Evolutionary conservation across 2,888 invertebrate genomes (phyloP).

Genomic region (Meandrusa payeni): DNA sequence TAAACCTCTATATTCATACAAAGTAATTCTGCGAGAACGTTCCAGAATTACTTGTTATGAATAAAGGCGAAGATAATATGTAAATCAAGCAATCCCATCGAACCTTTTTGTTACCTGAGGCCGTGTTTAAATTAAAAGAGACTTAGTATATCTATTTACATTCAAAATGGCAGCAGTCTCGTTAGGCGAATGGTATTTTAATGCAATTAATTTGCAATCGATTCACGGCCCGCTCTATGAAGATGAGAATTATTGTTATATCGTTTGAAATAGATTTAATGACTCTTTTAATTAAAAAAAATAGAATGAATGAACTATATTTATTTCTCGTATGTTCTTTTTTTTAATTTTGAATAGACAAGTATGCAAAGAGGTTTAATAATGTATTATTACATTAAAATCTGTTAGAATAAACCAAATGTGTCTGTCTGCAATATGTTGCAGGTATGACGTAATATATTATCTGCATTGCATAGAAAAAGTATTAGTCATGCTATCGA

Average conservation of each 20-base stretch:
- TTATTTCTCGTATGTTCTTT: too few relatives aligned
- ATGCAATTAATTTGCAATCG: slow-evolving; percentile 21
- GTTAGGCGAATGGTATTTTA: slow-evolving; percentile 9
- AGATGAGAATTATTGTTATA: too few relatives aligned
- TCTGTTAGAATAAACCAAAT: too few relatives aligned
- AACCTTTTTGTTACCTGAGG: slow-evolving; percentile 20
- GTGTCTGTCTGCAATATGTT: slow-evolving; percentile 5
- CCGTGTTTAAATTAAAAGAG: slow-evolving; percentile 18
- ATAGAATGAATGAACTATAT: too few relatives aligned
- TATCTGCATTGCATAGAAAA: slow-evolving; percentile 15
- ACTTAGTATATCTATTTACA: slow-evolving; percentile 9
- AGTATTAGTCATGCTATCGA: background rate
- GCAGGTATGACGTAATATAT: slow-evolving; percentile 23
- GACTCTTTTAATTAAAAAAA: too few relatives aligned
- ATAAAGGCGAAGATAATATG: slow-evolving; percentile 24
- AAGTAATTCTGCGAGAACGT: slow-evolving; percentile 8
- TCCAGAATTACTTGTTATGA: slow-evolving; percentile 19
- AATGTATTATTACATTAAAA: too few relatives aligned
- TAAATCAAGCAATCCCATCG: slow-evolving; percentile 26
- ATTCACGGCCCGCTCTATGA: background rate
- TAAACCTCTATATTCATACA: slow-evolving; percentile 12
- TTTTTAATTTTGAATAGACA: too few relatives aligned
- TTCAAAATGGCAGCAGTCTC: slow-evolving; percentile 4
- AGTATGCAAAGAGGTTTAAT: too few relatives aligned
- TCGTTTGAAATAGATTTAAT: slow-evolving; percentile 1